Evolutionary conservation across 2,113 vertebrate genomes (phyloP), one percentile per base, ranked within the genome.

Genomic region (Cololabis saira): DNA sequence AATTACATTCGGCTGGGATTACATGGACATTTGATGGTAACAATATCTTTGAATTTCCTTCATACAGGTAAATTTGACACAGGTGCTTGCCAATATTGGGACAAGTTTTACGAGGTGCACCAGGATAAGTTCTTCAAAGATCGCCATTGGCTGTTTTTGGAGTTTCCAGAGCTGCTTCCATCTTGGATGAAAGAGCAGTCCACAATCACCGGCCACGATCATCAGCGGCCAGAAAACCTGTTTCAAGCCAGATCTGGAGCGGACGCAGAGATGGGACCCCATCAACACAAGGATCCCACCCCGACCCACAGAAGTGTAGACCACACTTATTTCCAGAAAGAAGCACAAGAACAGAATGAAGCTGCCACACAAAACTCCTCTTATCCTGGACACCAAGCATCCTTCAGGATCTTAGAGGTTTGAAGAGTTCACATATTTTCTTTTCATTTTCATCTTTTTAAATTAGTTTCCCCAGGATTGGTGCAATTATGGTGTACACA

Each of bases 51-150:
- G 16, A 40, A 50, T 79, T 17, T 22, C 27, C 8, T 81, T 43
- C 52, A 85, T 87, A 77, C 89, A 98, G 96, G 87, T 67, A 96
- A 90, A 84, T 97, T 94, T 81, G 94, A 96, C 73, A 92, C 61
- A 75, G 93, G 95, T 21, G 96, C 96, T 67, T 90, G 78, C 82
- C 91, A 91, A 72, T 97, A 95, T 62, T 98, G 97, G 97, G 89
- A 97, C 86, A 87, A 67, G 53, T 98, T 98, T 94, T 98, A 98
- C 73, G 92, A 92, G 82, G 90, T 54, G 44, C 95, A 98, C 80
- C 94, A 94, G 81, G 90, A 91, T 87, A 96, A 95, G 65, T 98
- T 98, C 90, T 98, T 98, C 87, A 98, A 96, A 91, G 93, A 98
- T 91, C 95, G 95, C n/a, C 95, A 91, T 59, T 98, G 96, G 97